A percentile compares a stretch with the other conserved stretches of the same genome.
phyloP scores from a whole-genome alignment of 2,797 vertebrate species.

The Cyprinella venusta region DNA sequence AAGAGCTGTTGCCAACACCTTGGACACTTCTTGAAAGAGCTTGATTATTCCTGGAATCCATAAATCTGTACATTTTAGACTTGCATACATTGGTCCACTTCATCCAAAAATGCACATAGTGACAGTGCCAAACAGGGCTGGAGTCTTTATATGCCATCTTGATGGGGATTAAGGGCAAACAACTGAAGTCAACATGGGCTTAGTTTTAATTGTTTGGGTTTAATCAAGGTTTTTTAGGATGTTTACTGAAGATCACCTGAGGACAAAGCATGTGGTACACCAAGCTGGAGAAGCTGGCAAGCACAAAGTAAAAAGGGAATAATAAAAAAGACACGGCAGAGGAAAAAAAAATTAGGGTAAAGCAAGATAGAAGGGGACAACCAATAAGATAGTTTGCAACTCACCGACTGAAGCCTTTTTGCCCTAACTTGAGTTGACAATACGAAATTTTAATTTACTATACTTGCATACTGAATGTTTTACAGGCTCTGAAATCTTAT shows the following conservation, averaged over 20 bases:
- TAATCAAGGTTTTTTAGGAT: background rate
- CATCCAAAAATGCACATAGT: conserved; percentile 47
- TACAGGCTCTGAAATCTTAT: conserved; percentile 24
- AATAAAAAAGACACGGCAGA: background rate
- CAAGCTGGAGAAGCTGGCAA: conserved; percentile 5
- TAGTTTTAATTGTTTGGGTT: background rate
- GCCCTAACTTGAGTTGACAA: conserved; percentile 34
- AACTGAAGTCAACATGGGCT: conserved; percentile 27
- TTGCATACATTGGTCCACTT: conserved; percentile 2
- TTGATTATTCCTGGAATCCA: conserved; percentile 47
- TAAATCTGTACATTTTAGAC: conserved; percentile 54
- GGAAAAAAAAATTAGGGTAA: conserved; percentile 14
- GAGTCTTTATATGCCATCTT: conserved; percentile 38
- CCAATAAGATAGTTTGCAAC: background rate
- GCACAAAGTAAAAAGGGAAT: background rate
- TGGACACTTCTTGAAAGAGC: conserved; percentile 42
- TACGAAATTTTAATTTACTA: conserved; percentile 8
- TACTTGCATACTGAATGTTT: conserved; percentile 8
- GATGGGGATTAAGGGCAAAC: conserved; percentile 38
- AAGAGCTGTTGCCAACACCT: conserved; percentile 50
- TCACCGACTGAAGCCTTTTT: background rate
- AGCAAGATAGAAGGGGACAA: conserved; percentile 17
- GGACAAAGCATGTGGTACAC: background rate
- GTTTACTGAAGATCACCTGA: conserved; percentile 19
- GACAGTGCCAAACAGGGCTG: conserved; percentile 11